These are phyloP conservation scores for Riparia riparia DNA, from an alignment of 2,113 vertebrate genomes.

Conservation along the genomic window DNA sequence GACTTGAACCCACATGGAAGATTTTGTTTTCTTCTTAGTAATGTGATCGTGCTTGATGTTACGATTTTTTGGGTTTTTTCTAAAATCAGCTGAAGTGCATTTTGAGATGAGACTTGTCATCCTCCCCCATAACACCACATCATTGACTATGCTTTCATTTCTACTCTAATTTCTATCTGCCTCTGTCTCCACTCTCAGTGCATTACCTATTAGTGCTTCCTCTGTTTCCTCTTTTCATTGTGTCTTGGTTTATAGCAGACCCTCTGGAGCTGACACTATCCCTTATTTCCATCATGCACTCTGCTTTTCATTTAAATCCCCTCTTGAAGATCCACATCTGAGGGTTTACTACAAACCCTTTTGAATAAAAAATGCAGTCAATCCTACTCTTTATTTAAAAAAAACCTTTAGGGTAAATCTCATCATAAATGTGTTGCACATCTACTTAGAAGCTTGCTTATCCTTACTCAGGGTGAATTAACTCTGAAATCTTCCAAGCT, in stretches of 20 bases:
- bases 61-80: not conserved
- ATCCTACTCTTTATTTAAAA: not conserved
- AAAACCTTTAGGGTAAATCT: not conserved
- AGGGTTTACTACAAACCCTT: not conserved
- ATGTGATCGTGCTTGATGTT: not conserved
- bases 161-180: not conserved
- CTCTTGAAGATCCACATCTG: not conserved
- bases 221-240: not conserved
- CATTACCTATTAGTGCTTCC: not conserved
- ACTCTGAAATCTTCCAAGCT: not conserved
- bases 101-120: not conserved
- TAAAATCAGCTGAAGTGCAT: not conserved
- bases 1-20: not conserved
- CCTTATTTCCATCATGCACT: not conserved
- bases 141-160: not conserved
- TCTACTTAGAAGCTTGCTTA: not conserved
- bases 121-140: not conserved
- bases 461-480: not conserved
- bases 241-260: not conserved
- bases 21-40: not conserved
- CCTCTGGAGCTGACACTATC: not conserved
- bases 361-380: constrained; percentile 15
- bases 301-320: constrained; percentile 12
- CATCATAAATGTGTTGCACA: not conserved
- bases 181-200: not conserved